Percentiles rank a stretch among this genome's conserved stretches.
These are phyloP conservation scores for Lepisosteus oculatus DNA, from an alignment of 2,113 vertebrate genomes.

Conservation along the genomic window DNA sequence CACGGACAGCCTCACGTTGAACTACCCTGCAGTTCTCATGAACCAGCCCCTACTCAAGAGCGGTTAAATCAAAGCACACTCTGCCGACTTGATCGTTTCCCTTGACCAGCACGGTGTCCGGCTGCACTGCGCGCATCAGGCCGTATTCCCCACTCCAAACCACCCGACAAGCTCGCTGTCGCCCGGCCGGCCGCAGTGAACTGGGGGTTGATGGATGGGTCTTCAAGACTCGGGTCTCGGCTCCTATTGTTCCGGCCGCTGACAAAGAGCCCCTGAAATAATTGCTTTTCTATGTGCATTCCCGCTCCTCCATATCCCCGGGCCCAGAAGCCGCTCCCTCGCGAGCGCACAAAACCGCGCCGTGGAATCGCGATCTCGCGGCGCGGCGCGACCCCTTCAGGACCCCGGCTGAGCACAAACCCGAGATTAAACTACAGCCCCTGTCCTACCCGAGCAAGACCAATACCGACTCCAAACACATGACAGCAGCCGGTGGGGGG, in stretches of 20 bases:
- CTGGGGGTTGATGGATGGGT: not conserved
- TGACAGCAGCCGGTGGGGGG: not conserved
- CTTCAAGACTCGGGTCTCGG: not conserved
- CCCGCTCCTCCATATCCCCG: conserved; percentile 18
- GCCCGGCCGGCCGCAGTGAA: not conserved
- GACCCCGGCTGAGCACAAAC: not conserved
- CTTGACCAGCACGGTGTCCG: too few relatives aligned
- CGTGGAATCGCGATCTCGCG: conserved; percentile 14
- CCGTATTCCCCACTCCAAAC: too few relatives aligned
- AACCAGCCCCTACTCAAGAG: too few relatives aligned
- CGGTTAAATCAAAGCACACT: too few relatives aligned
- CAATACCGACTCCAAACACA: not conserved
- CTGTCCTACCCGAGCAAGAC: not conserved
- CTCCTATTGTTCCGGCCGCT: not conserved
- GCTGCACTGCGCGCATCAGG: too few relatives aligned
- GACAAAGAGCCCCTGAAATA: not conserved
- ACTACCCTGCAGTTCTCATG: too few relatives aligned
- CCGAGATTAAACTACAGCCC: not conserved
- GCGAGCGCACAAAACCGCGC: not conserved
- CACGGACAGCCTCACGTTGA: too few relatives aligned
- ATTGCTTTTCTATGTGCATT: conserved; percentile 5
- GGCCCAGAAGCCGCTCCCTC: conserved; percentile 1
- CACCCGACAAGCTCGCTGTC: too few relatives aligned
- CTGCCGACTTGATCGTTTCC: too few relatives aligned
- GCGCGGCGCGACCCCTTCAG: not conserved